Percentiles rank a stretch among this genome's conserved stretches.
Conservation (phyloP, 2,888 invertebrate genomes). For the Chorisops tibialis region DNA sequence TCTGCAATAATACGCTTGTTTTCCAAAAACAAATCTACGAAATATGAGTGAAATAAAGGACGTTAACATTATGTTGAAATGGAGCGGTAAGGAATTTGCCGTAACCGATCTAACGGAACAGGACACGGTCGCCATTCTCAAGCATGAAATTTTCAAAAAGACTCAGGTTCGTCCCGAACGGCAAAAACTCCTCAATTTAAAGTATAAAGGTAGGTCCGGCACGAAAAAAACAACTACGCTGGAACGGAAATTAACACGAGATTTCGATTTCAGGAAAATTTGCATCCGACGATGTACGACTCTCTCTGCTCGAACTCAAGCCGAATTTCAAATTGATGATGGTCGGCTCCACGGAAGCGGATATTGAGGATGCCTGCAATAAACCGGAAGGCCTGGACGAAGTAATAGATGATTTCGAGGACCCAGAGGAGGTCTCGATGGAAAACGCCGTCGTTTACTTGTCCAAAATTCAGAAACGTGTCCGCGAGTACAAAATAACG, state of each 20-base stretch:
- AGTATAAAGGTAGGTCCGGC: slow-evolving; percentile 71
- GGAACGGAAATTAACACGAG: no score
- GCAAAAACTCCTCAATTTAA: slow-evolving; percentile 90
- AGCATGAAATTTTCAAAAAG: slow-evolving; percentile 78
- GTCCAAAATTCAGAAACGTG: slow-evolving; percentile 77
- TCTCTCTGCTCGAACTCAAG: slow-evolving; percentile 77
- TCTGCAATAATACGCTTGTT: neutral
- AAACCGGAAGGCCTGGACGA: slow-evolving; percentile 80
- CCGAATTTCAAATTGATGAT: slow-evolving; percentile 91
- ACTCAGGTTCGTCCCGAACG: slow-evolving; percentile 90
- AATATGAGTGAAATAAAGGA: slow-evolving; percentile 39
- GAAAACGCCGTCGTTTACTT: slow-evolving; percentile 62
- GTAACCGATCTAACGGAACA: slow-evolving; percentile 70
- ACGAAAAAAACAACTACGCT: slow-evolving; percentile 22
- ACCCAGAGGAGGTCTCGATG: slow-evolving; percentile 66
- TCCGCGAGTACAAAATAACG: slow-evolving; percentile 78
- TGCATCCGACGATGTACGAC: slow-evolving; percentile 72
- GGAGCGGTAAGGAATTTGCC: slow-evolving; percentile 88
- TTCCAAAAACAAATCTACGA: neutral
- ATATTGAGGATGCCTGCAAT: slow-evolving; percentile 77
- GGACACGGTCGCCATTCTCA: slow-evolving; percentile 75
- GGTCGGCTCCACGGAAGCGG: slow-evolving; percentile 94
- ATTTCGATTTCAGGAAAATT: slow-evolving; percentile 68
- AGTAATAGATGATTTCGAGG: slow-evolving; percentile 88
- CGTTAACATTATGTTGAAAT: slow-evolving; percentile 74